Conservation (phyloP, 1,140 invertebrate genomes). For the Drosophila kanapiae region DNA sequence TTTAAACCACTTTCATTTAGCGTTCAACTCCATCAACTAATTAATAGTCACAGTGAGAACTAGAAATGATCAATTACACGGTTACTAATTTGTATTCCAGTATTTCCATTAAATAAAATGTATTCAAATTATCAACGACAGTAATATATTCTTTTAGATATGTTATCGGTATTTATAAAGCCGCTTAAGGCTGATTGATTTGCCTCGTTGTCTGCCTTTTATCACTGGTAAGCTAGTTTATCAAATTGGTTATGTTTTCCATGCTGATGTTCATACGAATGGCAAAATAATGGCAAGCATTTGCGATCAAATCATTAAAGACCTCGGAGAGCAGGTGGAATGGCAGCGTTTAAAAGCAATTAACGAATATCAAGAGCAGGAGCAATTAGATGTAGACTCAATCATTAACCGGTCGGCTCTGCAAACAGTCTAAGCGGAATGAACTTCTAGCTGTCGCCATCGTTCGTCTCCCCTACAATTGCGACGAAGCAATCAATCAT, state of each 20-base stretch:
- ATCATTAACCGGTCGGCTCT: conserved; percentile 33
- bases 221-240: conserved; percentile 18
- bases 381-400: conserved; percentile 21
- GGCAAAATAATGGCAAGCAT: conserved; percentile 7
- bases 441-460: conserved; percentile 27
- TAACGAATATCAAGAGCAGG: conserved; percentile 33
- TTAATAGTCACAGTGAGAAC: not conserved
- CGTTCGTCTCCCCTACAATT: conserved; percentile 6
- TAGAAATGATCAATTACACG: conserved; percentile 5
- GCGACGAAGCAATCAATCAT: conserved; percentile 34
- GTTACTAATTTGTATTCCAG: not conserved
- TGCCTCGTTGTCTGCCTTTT: not conserved
- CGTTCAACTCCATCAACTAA: conserved; percentile 7
- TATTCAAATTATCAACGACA: conserved; percentile 19
- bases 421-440: conserved; percentile 13
- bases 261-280: not conserved
- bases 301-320: not conserved
- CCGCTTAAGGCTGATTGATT: conserved; percentile 23
- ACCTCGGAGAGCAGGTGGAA: not conserved
- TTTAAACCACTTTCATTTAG: not conserved
- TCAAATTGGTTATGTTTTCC: conserved; percentile 12
- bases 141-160: conserved; percentile 5
- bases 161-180: conserved; percentile 12
- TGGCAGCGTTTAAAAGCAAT: conserved; percentile 14
- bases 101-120: conserved; percentile 11